Base-by-base conservation (phyloP, 2,888 invertebrate species). In the Xestia rhomboidea region DNA sequence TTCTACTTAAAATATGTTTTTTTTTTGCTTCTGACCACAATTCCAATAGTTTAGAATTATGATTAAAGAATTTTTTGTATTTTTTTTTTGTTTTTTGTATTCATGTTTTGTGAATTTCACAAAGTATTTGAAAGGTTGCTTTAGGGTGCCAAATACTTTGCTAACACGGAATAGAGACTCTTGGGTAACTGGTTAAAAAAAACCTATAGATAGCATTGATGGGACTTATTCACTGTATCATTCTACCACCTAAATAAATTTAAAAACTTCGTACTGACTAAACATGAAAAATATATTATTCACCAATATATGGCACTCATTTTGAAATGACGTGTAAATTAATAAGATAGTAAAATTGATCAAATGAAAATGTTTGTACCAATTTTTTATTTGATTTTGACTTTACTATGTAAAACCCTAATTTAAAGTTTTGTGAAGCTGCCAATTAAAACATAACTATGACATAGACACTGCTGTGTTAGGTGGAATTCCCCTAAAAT, bases 401-500 rank as follows among this genome's bases (percentile, higher is more conserved):
- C n/a, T 67, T 76, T 83, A 71, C 27, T 11, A 67, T 74, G 64
- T 30, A 73, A 66, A 74, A 21, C 11, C 27, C 66, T 79, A 67
- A 75, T 77, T 68, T 67, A 64, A 78, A 54, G 62, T 77, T 72
- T 70, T 68, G 27, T 80, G 81, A 82, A 87, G 89, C 88, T 88
- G 88, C 89, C 89, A 77, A 82, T 79, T 49, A 68, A 66, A 83
- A 86, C 69, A 71, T 72, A 78, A 82, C 73, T 73, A 84, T 73
- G 63, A 62, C 51, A 77, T 41, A 68, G 46, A 68, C 46, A 79
- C 80, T 77, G 83, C 81, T 82, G 68, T 66, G 74, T 83, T 51
- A 79, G 77, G 91, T 93, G 94, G 94, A 95, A 95, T 94, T 94
- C 94, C 94, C 94, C 90, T 84, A 87, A 91, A 91, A 92, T 93